Conservation (phyloP, 2,797 vertebrate species). For the Melanotaenia parkinsoni region DNA sequence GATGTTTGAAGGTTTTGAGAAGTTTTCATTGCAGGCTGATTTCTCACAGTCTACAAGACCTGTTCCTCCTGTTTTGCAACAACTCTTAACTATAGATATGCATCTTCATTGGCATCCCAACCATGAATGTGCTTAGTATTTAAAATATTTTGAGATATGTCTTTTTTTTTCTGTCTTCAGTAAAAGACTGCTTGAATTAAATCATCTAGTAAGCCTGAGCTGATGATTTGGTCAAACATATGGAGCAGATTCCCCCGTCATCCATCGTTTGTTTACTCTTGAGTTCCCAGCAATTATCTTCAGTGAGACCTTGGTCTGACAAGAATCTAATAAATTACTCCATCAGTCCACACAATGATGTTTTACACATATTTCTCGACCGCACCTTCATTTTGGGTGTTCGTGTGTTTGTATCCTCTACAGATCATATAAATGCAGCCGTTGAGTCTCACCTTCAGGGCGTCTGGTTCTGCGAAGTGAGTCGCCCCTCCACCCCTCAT, state of each 20-base stretch:
- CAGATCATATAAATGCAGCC: too few species aligned
- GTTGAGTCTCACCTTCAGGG: conserved; percentile 87
- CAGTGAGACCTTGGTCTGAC: not conserved
- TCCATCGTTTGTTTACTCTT: not conserved
- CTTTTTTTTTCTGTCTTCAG: too few species aligned
- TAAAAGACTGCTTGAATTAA: too few species aligned
- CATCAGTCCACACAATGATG: not conserved
- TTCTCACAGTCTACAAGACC: not conserved
- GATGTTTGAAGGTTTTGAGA: not conserved
- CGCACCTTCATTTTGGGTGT: not conserved
- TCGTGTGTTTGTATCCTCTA: not conserved
- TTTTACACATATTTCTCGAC: not conserved
- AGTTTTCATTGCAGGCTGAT: not conserved
- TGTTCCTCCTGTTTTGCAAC: not conserved
- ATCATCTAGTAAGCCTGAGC: too few species aligned
- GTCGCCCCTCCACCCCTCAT: conserved; percentile 83
- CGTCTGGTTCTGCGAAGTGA: conserved; percentile 92
- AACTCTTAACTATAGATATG: not conserved
- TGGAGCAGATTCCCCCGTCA: not conserved
- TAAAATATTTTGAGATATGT: not conserved
- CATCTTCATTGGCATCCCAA: not conserved
- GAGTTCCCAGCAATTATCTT: not conserved
- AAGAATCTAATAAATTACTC: not conserved
- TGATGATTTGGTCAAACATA: too few species aligned
- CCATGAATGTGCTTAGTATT: not conserved